These are phyloP conservation scores for Eurosta solidaginis DNA, from an alignment of 1,140 invertebrate genomes.

Conservation along the genomic window DNA sequence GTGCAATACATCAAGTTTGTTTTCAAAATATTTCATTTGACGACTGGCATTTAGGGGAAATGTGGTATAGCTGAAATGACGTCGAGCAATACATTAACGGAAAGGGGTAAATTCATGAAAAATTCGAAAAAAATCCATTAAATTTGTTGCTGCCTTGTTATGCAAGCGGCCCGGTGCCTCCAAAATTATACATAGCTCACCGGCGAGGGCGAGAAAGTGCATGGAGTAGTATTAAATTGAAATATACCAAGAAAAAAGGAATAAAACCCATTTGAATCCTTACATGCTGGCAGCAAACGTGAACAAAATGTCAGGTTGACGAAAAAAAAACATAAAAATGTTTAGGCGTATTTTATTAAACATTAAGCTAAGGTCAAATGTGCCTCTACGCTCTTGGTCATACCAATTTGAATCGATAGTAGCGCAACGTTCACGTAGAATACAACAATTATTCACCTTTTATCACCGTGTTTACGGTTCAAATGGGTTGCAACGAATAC, in stretches of 20 bases:
- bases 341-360: conserved; percentile 46
- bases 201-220: not conserved
- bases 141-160: conserved; percentile 26
- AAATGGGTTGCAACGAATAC: conserved; percentile 63
- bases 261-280: not conserved
- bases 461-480: conserved; percentile 70
- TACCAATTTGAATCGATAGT: conserved; percentile 69
- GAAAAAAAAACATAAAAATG: conserved; percentile 54
- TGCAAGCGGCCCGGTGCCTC: conserved; percentile 13
- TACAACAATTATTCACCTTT: conserved; percentile 67
- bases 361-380: conserved; percentile 61
- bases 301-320: not conserved
- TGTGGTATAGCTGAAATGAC: conserved; percentile 55
- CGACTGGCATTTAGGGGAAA: conserved; percentile 68
- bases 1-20: not conserved
- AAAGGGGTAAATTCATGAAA: not conserved
- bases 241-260: not conserved
- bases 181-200: not conserved
- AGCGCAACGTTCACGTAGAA: conserved; percentile 66
- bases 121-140: conserved; percentile 4
- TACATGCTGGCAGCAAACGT: not conserved
- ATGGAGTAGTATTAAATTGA: not conserved
- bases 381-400: conserved; percentile 63
- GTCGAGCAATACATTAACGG: not conserved
- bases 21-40: not conserved